phyloP scores from a whole-genome alignment of 2,797 vertebrate genomes.

The Monodelphis domestica region DNA sequence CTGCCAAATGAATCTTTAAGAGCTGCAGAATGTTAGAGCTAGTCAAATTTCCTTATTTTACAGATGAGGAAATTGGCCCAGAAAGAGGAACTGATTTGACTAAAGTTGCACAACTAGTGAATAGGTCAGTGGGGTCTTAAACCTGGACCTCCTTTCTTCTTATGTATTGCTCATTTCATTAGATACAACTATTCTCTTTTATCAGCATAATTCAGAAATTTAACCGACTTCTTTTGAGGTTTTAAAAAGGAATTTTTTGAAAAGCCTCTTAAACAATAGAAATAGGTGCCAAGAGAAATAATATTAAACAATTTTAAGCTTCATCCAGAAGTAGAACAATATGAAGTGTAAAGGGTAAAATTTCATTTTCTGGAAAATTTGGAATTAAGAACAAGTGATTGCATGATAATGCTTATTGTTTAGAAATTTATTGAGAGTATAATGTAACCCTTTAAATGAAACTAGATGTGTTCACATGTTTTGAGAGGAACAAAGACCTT shows the following conservation, averaged over 20 bases:
- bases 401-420: not conserved
- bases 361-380: constrained; percentile 1
- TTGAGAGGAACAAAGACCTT: not conserved
- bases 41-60: not conserved
- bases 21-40: constrained; percentile 16
- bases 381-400: not conserved
- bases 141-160: not conserved
- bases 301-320: constrained; percentile 29
- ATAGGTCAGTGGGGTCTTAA: not conserved
- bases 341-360: not conserved
- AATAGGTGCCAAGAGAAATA: not conserved
- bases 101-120: not conserved
- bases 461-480: not conserved
- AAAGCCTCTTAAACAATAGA: not conserved
- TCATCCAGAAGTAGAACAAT: not conserved
- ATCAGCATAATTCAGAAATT: not conserved
- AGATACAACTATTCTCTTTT: not conserved
- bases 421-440: not conserved
- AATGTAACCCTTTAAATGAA: not conserved
- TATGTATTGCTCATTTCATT: not conserved
- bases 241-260: not conserved
- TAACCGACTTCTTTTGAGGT: not conserved
- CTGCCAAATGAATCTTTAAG: not conserved
- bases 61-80: not conserved
- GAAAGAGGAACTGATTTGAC: not conserved